Conservation (phyloP, 2,797 vertebrate species). For the Peromyscus melanophrys region DNA sequence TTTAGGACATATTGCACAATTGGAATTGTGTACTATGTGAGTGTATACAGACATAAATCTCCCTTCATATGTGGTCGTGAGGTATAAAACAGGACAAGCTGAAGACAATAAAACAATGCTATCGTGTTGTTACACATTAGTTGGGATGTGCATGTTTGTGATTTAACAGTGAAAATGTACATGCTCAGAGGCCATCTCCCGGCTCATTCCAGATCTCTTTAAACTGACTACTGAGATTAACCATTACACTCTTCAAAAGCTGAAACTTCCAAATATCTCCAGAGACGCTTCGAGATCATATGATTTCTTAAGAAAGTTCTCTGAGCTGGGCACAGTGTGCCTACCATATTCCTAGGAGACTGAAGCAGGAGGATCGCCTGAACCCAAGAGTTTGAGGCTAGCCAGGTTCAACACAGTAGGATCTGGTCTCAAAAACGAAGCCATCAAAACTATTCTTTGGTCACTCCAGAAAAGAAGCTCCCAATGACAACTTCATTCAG, state of each 20-base stretch:
- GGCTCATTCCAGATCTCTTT: neutral
- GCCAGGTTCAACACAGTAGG: neutral
- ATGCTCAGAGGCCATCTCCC: neutral
- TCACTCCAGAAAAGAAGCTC: neutral
- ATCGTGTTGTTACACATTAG: neutral
- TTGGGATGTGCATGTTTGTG: neutral
- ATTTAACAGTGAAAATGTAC: neutral
- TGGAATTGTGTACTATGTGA: neutral
- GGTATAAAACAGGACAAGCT: neutral
- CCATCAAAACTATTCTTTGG: neutral
- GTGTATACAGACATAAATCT: neutral
- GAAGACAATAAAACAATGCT: neutral
- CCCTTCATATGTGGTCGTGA: neutral
- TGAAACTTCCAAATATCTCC: conserved; percentile 3
- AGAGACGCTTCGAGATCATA: neutral
- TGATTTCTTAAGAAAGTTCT: neutral
- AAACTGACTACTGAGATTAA: neutral
- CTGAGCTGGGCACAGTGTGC: neutral
- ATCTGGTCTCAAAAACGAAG: neutral
- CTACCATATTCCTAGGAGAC: neutral
- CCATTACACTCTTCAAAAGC: neutral
- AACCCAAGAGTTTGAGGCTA: neutral
- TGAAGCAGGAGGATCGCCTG: neutral
- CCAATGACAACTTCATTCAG: neutral
- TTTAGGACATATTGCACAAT: neutral